Evolutionary conservation across 2,113 vertebrate species (phyloP).

Genomic region (Pachycephala philippinensis): DNA sequence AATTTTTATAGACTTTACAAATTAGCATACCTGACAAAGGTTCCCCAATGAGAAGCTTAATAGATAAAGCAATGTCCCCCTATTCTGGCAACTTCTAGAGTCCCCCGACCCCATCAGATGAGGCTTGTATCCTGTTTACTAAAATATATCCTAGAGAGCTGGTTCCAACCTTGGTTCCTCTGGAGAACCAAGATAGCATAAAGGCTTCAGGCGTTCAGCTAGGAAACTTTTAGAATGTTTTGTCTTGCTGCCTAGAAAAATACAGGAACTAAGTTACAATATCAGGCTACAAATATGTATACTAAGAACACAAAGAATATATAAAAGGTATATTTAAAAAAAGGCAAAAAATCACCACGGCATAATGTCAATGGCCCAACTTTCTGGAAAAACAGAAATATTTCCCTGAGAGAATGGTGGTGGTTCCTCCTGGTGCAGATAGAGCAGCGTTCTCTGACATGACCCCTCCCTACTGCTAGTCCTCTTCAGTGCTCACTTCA

Average conservation of each 20-base stretch:
- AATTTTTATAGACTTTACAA: neutral
- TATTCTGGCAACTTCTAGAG: neutral
- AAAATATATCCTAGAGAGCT: neutral
- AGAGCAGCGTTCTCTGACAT: accelerated
- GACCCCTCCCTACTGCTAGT: neutral
- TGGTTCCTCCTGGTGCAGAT: neutral
- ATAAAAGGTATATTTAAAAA: neutral
- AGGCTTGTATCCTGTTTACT: neutral
- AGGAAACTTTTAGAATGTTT: neutral
- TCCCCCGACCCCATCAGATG: too few species aligned
- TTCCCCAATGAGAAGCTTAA: neutral
- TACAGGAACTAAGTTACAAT: neutral
- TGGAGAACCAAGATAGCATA: too few species aligned
- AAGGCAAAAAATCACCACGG: neutral
- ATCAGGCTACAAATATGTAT: neutral
- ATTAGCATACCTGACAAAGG: neutral
- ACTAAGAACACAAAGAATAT: neutral
- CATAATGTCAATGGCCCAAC: neutral
- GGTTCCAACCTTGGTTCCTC: neutral
- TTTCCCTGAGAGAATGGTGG: accelerated
- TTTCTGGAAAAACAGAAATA: neutral
- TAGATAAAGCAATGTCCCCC: too few species aligned
- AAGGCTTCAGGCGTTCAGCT: neutral
- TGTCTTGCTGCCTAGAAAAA: neutral
- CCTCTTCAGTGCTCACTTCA: neutral